These are phyloP conservation scores for Melipona quadrifasciata DNA, from an alignment of 1,140 invertebrate genomes.

Conservation along the genomic window DNA sequence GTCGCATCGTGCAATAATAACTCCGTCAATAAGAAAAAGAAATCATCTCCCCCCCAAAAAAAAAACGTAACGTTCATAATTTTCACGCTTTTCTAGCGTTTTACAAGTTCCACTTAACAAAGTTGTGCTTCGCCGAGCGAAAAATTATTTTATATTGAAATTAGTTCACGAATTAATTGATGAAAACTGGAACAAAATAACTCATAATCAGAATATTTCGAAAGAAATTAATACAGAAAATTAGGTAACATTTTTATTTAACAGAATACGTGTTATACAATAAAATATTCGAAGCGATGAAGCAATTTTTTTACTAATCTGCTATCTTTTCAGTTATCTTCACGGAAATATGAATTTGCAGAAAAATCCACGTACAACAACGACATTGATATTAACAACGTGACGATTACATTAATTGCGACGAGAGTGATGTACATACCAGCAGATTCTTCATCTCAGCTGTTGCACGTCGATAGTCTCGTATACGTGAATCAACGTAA, in stretches of 20 bases:
- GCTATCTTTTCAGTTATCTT: too few species aligned
- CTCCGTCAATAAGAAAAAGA: not conserved
- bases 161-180: not conserved
- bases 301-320: too few species aligned
- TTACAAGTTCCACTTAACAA: not conserved
- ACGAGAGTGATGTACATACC: slow-evolving; percentile 31
- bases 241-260: too few species aligned
- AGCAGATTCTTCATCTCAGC: slow-evolving; percentile 44
- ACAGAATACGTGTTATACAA: too few species aligned
- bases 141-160: not conserved
- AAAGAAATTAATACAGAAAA: not conserved
- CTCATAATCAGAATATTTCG: not conserved
- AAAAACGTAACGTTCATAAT: not conserved
- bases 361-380: not conserved
- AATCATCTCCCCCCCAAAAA: not conserved
- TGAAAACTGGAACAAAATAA: not conserved
- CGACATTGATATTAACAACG: not conserved
- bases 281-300: too few species aligned
- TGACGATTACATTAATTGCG: not conserved
- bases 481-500: slow-evolving; percentile 25
- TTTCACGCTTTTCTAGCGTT: not conserved
- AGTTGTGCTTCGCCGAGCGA: not conserved
- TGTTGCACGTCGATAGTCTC: slow-evolving; percentile 36
- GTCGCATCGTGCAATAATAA: not conserved
- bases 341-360: too few species aligned